Percentiles rank a stretch among this genome's conserved stretches.
Conservation (phyloP, 2,888 invertebrate species). For the Ectemnius lituratus region DNA sequence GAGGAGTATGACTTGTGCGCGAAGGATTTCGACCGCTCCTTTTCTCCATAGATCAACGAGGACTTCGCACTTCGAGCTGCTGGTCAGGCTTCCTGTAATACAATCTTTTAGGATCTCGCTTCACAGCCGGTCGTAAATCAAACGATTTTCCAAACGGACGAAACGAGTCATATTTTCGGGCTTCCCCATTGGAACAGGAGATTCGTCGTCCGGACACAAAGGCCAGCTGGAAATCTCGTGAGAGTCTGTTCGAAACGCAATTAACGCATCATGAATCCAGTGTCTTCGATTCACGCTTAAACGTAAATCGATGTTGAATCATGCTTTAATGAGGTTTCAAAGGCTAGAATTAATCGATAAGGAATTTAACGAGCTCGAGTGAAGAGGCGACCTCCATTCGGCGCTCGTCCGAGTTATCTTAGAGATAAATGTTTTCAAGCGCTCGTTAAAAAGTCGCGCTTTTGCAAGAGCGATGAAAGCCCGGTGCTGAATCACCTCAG, state of each 20-base stretch:
- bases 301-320: constrained; percentile 28
- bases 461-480: constrained; percentile 43
- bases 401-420: constrained; percentile 41
- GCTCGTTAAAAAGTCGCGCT: constrained; percentile 32
- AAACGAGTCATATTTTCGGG: too few species aligned
- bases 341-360: constrained; percentile 51
- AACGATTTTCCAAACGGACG: too few species aligned
- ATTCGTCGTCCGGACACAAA: too few species aligned
- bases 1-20: too few species aligned
- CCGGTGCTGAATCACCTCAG: constrained; percentile 35
- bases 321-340: constrained; percentile 44
- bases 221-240: too few species aligned
- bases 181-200: too few species aligned
- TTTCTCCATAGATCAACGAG: too few species aligned
- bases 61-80: too few species aligned
- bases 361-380: constrained; percentile 49
- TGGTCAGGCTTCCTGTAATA: too few species aligned
- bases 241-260: not conserved
- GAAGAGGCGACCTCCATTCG: constrained; percentile 36
- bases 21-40: too few species aligned
- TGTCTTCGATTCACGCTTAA: constrained; percentile 2
- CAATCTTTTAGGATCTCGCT: too few species aligned
- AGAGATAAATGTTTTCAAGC: constrained; percentile 46
- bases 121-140: too few species aligned
- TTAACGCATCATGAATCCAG: not conserved